These are phyloP conservation scores for Phocides pigmalion DNA, from an alignment of 1,140 invertebrate genomes.

Conservation along the genomic window DNA sequence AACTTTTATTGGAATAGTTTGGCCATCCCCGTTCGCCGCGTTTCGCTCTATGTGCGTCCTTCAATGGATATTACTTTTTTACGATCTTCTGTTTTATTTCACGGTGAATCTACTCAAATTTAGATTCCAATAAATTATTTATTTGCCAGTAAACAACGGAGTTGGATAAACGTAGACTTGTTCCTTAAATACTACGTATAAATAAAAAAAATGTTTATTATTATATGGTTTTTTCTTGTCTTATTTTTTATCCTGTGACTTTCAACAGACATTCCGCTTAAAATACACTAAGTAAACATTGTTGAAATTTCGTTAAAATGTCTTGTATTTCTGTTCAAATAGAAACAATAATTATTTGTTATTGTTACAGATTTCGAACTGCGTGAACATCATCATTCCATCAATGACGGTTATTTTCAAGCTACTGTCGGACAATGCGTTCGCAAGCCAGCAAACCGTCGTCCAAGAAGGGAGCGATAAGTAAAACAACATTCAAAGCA, in stretches of 20 bases:
- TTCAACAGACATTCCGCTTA: too few species aligned
- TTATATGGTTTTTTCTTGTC: too few species aligned
- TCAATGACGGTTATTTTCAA: conserved; percentile 65
- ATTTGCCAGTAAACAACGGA: conserved; percentile 11
- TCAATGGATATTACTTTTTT: conserved; percentile 55
- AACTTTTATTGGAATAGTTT: conserved; percentile 61
- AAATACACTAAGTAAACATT: too few species aligned
- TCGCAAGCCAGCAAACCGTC: conserved; percentile 75
- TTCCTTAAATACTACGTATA: too few species aligned
- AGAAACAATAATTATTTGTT: conserved; percentile 37
- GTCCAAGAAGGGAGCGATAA: conserved; percentile 69
- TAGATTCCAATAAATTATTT: background rate
- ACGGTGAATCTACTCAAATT: conserved; percentile 10
- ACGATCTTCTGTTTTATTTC: conserved; percentile 41
- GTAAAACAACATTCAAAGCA: conserved; percentile 68
- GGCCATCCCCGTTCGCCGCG: conserved; percentile 22
- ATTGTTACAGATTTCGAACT: conserved; percentile 77
- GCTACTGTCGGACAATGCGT: conserved; percentile 73
- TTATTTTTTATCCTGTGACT: too few species aligned
- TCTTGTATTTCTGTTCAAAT: too few species aligned
- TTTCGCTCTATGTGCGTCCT: conserved; percentile 37
- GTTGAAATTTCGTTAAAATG: too few species aligned
- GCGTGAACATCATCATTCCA: conserved; percentile 58
- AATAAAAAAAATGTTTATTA: too few species aligned
- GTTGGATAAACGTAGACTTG: too few species aligned